Percentiles rank a stretch among this genome's conserved stretches.
Evolutionary conservation across 2,797 vertebrate genomes (phyloP).

Genomic region (Paedocypris micromegethes): DNA sequence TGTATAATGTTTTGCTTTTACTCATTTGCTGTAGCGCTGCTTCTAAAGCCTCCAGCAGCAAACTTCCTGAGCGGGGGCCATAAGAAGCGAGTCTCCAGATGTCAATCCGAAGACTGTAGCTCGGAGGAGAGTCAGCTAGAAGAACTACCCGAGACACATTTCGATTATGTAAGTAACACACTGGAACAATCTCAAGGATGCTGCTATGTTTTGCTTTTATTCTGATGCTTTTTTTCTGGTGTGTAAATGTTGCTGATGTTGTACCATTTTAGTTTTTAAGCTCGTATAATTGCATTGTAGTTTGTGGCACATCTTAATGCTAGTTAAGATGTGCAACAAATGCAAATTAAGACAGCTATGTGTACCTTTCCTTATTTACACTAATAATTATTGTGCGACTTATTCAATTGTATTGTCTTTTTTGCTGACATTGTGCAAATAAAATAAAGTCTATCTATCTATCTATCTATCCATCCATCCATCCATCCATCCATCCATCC

Average conservation of each 20-base stretch:
- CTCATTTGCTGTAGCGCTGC: slow-evolving; percentile 49
- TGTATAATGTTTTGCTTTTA: not conserved
- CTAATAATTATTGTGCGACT: too few species aligned
- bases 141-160: slow-evolving; percentile 52
- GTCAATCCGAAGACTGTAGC: slow-evolving; percentile 60
- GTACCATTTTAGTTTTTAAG: not conserved
- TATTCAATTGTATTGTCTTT: too few species aligned
- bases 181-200: not conserved
- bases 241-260: not conserved
- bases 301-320: too few species aligned
- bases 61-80: slow-evolving; percentile 59
- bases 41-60: slow-evolving; percentile 60
- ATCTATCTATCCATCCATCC: too few species aligned
- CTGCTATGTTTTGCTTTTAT: too few species aligned
- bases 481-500: too few species aligned
- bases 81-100: slow-evolving; percentile 55
- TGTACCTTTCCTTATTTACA: too few species aligned
- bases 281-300: too few species aligned
- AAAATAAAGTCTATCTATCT: too few species aligned
- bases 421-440: too few species aligned
- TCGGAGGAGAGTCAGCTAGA: slow-evolving; percentile 55
- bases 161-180: slow-evolving; percentile 57
- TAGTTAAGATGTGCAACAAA: too few species aligned
- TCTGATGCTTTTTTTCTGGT: not conserved
- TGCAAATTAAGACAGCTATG: too few species aligned